phyloP scores from a whole-genome alignment of 1,140 invertebrate species.

The Scylla paramamosain region DNA sequence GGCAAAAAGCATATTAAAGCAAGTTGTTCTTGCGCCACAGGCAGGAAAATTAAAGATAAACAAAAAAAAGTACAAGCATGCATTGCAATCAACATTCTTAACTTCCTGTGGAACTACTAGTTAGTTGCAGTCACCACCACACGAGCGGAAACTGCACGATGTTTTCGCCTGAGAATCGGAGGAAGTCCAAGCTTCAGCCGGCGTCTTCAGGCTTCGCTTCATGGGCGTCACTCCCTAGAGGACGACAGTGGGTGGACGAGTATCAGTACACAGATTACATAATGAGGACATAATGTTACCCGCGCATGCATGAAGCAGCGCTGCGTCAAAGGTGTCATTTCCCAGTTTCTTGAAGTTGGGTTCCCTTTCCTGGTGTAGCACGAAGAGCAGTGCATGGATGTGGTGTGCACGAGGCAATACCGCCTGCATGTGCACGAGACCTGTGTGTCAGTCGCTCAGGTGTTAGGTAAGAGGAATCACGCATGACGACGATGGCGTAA shows the following conservation, averaged over 20 bases:
- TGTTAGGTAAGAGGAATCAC: background rate
- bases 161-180: conserved; percentile 9
- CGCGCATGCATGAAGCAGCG: background rate
- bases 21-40: background rate
- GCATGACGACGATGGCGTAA: background rate
- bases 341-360: background rate
- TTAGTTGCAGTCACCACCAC: background rate
- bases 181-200: background rate
- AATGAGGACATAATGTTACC: background rate
- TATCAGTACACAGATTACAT: background rate
- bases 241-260: background rate
- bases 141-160: background rate
- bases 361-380: background rate
- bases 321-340: background rate
- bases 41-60: background rate
- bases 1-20: background rate
- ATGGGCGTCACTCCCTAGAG: background rate
- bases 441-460: background rate
- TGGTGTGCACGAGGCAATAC: background rate
- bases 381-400: background rate
- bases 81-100: conserved; percentile 23
- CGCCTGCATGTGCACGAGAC: background rate
- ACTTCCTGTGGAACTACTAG: conserved; percentile 6
- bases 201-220: background rate
- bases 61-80: background rate